Evolutionary conservation across 2,888 invertebrate genomes (phyloP).

Genomic region (Mythimna lalbum): DNA sequence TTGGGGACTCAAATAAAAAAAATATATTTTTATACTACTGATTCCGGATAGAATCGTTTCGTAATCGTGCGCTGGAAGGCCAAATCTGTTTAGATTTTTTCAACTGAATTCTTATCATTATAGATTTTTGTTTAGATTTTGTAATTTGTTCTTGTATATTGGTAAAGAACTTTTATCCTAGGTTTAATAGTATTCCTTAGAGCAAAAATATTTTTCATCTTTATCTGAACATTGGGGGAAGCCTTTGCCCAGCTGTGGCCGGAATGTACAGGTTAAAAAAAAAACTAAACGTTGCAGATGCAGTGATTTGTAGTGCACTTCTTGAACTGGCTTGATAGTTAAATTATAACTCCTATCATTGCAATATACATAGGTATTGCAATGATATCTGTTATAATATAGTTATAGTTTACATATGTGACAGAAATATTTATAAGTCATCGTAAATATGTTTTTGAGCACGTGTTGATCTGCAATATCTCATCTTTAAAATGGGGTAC

Average conservation of each 20-base stretch:
- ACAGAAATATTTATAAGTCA: constrained; percentile 9
- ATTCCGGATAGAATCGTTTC: constrained; percentile 51
- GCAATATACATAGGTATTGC: no score
- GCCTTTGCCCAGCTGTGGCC: no score
- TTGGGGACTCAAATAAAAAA: constrained; percentile 66
- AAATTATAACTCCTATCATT: constrained; percentile 1
- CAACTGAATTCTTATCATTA: background rate
- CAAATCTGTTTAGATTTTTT: constrained; percentile 13
- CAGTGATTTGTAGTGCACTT: background rate
- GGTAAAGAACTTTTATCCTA: background rate
- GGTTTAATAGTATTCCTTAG: background rate
- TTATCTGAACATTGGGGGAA: background rate
- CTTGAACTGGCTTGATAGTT: background rate
- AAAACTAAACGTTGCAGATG: background rate
- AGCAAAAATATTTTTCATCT: background rate
- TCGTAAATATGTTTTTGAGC: background rate
- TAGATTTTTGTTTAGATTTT: background rate
- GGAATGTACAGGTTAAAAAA: no score
- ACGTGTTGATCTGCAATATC: background rate
- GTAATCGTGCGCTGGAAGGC: constrained; percentile 44
- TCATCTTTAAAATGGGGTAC: background rate
- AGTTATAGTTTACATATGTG: no score
- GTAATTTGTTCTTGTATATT: background rate
- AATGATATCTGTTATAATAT: no score
- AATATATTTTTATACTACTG: constrained; percentile 48